These are phyloP conservation scores for Andrena chrysosceles DNA, from an alignment of 2,888 invertebrate genomes.

Conservation along the genomic window DNA sequence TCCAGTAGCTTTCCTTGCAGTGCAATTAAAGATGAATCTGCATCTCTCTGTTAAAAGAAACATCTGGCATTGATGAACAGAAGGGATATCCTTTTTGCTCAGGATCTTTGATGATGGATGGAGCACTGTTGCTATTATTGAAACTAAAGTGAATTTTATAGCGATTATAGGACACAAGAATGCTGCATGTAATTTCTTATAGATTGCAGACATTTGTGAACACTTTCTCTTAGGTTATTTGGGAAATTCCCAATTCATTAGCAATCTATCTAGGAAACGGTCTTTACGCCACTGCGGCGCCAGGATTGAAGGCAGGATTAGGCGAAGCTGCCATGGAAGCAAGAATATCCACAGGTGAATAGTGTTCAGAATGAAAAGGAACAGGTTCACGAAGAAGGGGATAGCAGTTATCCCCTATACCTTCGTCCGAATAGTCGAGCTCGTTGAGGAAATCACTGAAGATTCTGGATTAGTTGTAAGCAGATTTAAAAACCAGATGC, in stretches of 20 bases:
- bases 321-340: constrained; percentile 59
- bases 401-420: constrained; percentile 26
- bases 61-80: neutral
- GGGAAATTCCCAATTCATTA: neutral
- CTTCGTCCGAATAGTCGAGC: constrained; percentile 12
- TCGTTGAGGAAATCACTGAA: neutral
- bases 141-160: too few relatives aligned
- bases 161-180: too few relatives aligned
- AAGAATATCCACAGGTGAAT: constrained; percentile 55
- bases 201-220: too few relatives aligned
- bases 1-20: neutral
- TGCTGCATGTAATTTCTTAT: too few relatives aligned
- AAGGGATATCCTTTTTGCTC: too few relatives aligned
- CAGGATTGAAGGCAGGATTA: constrained; percentile 33
- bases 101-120: too few relatives aligned
- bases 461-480: neutral
- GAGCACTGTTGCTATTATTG: too few relatives aligned
- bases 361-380: constrained; percentile 45
- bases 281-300: constrained; percentile 44
- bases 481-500: neutral
- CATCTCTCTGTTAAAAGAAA: neutral
- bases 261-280: neutral
- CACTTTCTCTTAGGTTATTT: neutral
- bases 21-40: neutral
- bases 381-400: constrained; percentile 54